These are phyloP conservation scores for Spodoptera litura DNA, from an alignment of 1,140 invertebrate genomes.

Conservation along the genomic window DNA sequence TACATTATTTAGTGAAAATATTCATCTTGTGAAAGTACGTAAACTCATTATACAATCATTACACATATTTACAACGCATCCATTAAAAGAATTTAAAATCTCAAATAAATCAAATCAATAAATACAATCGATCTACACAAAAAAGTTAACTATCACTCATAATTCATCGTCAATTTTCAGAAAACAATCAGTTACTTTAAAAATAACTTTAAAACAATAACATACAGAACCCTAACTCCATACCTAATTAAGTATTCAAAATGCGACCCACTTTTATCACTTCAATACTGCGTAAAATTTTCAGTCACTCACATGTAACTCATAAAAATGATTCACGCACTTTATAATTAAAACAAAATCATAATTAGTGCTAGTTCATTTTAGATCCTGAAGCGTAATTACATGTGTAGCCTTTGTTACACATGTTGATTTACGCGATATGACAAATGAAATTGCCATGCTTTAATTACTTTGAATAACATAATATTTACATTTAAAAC, in stretches of 20 bases:
- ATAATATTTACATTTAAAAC: no score
- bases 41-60: no score
- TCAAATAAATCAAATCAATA: background rate
- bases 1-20: no score
- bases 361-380: slow-evolving; percentile 30
- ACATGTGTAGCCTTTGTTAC: background rate
- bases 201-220: slow-evolving; percentile 6
- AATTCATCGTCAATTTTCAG: background rate
- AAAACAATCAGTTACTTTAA: background rate
- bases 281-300: slow-evolving; percentile 45
- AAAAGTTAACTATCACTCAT: background rate
- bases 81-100: no score
- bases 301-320: slow-evolving; percentile 30
- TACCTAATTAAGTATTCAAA: slow-evolving; percentile 42
- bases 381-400: slow-evolving; percentile 10
- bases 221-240: slow-evolving; percentile 15
- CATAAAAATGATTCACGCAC: slow-evolving; percentile 39
- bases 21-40: no score
- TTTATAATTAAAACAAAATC: slow-evolving; percentile 32
- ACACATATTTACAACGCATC: no score
- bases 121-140: background rate
- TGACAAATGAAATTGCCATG: no score
- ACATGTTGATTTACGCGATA: no score
- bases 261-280: slow-evolving; percentile 44
- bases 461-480: no score